Evolutionary conservation across 2,888 invertebrate genomes (phyloP).

Genomic region (Protophormia terraenovae): DNA sequence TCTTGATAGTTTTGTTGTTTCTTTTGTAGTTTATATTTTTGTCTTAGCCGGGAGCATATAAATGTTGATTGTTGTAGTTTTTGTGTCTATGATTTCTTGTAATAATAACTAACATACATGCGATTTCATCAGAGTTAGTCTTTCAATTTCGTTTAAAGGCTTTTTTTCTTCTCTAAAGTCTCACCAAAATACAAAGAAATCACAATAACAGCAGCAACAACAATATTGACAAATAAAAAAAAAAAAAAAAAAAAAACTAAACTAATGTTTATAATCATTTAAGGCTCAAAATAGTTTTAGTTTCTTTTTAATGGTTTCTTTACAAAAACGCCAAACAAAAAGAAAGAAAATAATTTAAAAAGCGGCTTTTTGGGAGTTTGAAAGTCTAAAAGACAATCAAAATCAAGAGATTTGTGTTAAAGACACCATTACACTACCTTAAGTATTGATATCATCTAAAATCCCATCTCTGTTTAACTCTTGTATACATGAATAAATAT

Average conservation of each 20-base stretch:
- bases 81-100: slow-evolving; percentile 59
- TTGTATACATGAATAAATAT: not conserved
- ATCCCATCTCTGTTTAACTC: not conserved
- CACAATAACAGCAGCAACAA: not conserved
- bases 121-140: slow-evolving; percentile 48
- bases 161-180: slow-evolving; percentile 4
- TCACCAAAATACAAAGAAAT: slow-evolving; percentile 19
- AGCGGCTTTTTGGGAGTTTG: slow-evolving; percentile 34
- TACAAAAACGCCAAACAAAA: not conserved
- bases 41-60: slow-evolving; percentile 60
- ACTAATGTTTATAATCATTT: slow-evolving; percentile 42
- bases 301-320: slow-evolving; percentile 38
- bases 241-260: not conserved
- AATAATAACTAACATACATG: slow-evolving; percentile 58
- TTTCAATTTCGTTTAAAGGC: slow-evolving; percentile 28
- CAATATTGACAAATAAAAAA: slow-evolving; percentile 9
- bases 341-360: not conserved
- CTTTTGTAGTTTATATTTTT: slow-evolving; percentile 23
- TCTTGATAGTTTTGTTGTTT: not conserved
- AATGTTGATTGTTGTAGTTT: slow-evolving; percentile 28
- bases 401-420: slow-evolving; percentile 13
- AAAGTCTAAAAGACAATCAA: not conserved
- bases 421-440: not conserved
- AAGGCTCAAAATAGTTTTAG: slow-evolving; percentile 33
- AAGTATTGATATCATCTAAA: slow-evolving; percentile 34